Evolutionary conservation across 2,113 vertebrate species (phyloP).

Genomic region (Anguilla japonica): DNA sequence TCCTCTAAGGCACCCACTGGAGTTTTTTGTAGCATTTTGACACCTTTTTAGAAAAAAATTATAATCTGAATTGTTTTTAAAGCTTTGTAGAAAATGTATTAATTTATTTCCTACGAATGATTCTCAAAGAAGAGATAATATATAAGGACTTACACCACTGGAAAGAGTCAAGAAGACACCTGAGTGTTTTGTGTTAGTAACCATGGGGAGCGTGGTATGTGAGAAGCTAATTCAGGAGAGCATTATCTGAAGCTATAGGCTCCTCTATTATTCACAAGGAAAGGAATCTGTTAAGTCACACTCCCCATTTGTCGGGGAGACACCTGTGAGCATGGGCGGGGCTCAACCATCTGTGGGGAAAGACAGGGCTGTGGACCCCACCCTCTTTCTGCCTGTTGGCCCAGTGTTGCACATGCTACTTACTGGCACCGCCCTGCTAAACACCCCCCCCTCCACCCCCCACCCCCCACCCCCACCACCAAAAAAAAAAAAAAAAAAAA

Average conservation of each 20-base stretch:
- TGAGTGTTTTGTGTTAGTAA: conserved; percentile 38
- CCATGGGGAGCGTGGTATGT: conserved; percentile 25
- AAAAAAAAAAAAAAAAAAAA: conserved; percentile 14
- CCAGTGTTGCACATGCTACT: conserved; percentile 33
- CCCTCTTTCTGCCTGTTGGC: conserved; percentile 26
- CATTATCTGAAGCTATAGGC: neutral
- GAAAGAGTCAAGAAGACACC: conserved; percentile 13
- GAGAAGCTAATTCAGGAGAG: neutral
- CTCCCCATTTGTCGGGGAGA: neutral
- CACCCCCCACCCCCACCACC: conserved; percentile 22
- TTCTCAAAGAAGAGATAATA: conserved; percentile 44
- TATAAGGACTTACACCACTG: conserved; percentile 32
- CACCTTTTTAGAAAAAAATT: conserved; percentile 34
- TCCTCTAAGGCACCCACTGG: neutral
- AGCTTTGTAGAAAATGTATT: conserved; percentile 30
- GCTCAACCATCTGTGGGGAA: conserved; percentile 27
- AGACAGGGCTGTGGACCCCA: conserved; percentile 31
- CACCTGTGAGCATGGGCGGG: neutral
- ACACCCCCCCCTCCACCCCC: conserved; percentile 25
- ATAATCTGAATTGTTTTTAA: conserved; percentile 30
- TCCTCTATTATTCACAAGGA: conserved; percentile 31
- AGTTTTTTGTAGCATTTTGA: conserved; percentile 23
- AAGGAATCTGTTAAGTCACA: conserved; percentile 13
- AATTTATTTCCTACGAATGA: conserved; percentile 42
- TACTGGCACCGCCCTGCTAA: conserved; percentile 17